Evolutionary conservation across 2,113 vertebrate species (phyloP).

Genomic region (Nettapus auritus): DNA sequence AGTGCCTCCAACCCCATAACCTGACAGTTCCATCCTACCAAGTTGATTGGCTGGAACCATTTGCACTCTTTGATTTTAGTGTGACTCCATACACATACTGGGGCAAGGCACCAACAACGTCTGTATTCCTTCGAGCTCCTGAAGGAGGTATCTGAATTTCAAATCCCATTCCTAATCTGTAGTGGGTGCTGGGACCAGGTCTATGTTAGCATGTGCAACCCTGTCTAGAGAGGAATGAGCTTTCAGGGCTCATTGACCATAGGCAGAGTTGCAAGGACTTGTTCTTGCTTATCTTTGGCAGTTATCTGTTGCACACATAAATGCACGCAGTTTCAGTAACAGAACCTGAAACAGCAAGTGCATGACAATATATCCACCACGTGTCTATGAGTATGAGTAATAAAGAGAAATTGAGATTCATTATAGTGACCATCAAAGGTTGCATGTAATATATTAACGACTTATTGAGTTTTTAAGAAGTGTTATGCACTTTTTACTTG

Average conservation of each 20-base stretch:
- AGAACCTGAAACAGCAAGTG: not conserved
- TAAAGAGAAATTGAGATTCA: not conserved
- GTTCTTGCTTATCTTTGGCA: not conserved
- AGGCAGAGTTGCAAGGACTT: not conserved
- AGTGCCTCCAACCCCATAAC: constrained; percentile 27
- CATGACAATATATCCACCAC: not conserved
- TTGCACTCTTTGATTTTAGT: constrained; percentile 74
- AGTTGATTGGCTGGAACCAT: constrained; percentile 75
- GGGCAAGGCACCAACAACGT: constrained; percentile 74
- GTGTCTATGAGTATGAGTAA: not conserved
- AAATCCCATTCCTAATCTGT: not conserved
- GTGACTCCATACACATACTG: constrained; percentile 81
- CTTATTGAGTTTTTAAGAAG: not conserved
- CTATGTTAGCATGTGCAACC: not conserved
- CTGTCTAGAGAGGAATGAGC: not conserved
- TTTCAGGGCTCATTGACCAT: not conserved
- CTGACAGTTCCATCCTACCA: constrained; percentile 56
- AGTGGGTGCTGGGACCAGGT: not conserved
- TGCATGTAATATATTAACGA: not conserved
- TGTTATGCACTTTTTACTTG: not conserved
- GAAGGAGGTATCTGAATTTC: constrained; percentile 73
- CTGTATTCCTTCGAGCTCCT: constrained; percentile 67
- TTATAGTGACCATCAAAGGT: not conserved
- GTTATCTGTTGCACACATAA: not conserved
- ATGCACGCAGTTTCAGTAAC: not conserved